These are phyloP conservation scores for Thereva unica DNA, from an alignment of 2,888 invertebrate genomes.

Conservation along the genomic window DNA sequence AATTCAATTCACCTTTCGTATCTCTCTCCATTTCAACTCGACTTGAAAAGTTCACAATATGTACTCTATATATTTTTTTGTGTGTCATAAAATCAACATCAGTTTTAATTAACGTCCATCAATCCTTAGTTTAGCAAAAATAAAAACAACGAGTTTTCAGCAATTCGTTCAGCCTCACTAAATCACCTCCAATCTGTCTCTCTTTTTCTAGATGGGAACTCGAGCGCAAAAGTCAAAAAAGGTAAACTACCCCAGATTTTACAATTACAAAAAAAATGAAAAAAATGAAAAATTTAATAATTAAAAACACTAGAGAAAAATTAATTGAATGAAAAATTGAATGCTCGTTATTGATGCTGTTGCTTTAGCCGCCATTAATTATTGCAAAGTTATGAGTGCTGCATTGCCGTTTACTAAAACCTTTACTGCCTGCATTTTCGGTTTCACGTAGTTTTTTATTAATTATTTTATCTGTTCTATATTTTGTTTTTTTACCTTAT, in stretches of 20 bases:
- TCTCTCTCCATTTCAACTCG: too few species aligned
- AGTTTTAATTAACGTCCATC: constrained; percentile 28
- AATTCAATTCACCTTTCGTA: too few species aligned
- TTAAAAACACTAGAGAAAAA: too few species aligned
- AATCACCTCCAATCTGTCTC: constrained; percentile 36
- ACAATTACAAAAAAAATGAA: not conserved
- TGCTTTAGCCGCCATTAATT: not conserved
- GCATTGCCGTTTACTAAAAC: not conserved
- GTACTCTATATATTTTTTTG: too few species aligned
- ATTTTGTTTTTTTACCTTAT: constrained; percentile 2
- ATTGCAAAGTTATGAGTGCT: not conserved
- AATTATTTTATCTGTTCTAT: not conserved
- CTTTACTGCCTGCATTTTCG: not conserved
- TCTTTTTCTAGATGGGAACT: constrained; percentile 57
- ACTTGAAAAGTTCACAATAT: too few species aligned
- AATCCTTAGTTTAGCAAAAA: not conserved
- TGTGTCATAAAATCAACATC: constrained; percentile 1
- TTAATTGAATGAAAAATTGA: too few species aligned
- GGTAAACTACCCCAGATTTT: constrained; percentile 45
- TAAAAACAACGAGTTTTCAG: too few species aligned
- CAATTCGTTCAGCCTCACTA: constrained; percentile 25
- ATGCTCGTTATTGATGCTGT: constrained; percentile 14
- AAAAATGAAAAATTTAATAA: too few species aligned
- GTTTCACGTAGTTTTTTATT: not conserved
- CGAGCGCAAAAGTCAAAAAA: constrained; percentile 59